phyloP scores from a whole-genome alignment of 2,113 vertebrate genomes.

The Isichthys henryi region DNA sequence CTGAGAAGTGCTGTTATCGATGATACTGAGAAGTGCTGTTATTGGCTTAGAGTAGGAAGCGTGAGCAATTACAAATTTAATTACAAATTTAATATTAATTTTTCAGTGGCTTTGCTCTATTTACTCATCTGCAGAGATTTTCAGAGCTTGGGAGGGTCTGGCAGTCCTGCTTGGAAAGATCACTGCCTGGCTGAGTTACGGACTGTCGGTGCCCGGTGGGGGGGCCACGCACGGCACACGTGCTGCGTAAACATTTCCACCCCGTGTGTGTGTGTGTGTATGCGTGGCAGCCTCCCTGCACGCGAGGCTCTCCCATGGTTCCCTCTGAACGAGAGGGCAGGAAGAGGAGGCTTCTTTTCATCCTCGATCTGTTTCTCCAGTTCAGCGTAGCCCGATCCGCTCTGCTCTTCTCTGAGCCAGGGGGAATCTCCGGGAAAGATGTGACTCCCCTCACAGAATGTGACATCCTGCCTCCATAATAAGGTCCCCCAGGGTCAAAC shows the following conservation, averaged over 20 bases:
- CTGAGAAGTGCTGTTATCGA: neutral
- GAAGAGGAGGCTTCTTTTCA: slow-evolving; percentile 17
- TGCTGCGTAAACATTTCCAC: slow-evolving; percentile 50
- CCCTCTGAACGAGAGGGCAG: too few relatives aligned
- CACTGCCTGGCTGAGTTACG: slow-evolving; percentile 46
- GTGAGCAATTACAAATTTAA: neutral
- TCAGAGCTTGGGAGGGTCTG: slow-evolving; percentile 19
- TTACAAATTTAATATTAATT: neutral
- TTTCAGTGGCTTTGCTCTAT: neutral
- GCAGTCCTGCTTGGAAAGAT: slow-evolving; percentile 47
- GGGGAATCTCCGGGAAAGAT: slow-evolving; percentile 40
- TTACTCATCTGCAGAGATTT: neutral
- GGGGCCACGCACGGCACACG: slow-evolving; percentile 33
- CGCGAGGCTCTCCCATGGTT: too few relatives aligned
- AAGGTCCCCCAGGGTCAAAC: slow-evolving; percentile 38
- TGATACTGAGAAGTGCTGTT: neutral
- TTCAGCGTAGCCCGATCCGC: neutral
- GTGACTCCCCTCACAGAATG: slow-evolving; percentile 32
- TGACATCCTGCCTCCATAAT: slow-evolving; percentile 42
- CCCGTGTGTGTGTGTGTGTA: slow-evolving; percentile 9
- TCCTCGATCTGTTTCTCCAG: neutral
- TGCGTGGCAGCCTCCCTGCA: slow-evolving; percentile 15
- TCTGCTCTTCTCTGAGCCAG: slow-evolving; percentile 15
- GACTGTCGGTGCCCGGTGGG: slow-evolving; percentile 24
- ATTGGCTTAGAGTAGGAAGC: neutral